Conservation (phyloP, 2,797 vertebrate species). For the Catharus ustulatus region DNA sequence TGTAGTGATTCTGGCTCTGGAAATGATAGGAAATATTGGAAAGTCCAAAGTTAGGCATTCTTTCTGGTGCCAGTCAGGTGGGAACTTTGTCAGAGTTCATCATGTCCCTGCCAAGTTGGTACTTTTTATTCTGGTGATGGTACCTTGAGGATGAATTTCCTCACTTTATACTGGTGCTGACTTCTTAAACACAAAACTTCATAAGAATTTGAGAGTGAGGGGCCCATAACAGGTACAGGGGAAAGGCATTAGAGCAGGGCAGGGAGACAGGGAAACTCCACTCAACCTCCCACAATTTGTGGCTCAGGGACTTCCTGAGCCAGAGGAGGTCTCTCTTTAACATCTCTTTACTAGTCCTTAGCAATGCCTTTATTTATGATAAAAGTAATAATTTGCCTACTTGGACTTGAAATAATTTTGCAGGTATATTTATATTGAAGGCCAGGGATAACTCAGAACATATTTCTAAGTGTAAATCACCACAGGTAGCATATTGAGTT, state of each 20-base stretch:
- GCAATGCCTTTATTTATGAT: conserved; percentile 22
- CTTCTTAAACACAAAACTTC: not conserved
- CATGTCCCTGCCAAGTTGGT: not conserved
- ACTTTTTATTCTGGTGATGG: not conserved
- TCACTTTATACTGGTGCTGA: not conserved
- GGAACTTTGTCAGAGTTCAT: not conserved
- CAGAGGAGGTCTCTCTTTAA: not conserved
- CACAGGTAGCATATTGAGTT: not conserved
- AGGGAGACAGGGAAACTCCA: not conserved
- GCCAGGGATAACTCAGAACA: not conserved
- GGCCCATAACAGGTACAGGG: not conserved
- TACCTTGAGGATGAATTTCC: not conserved
- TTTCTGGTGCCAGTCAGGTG: not conserved
- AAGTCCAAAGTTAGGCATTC: not conserved
- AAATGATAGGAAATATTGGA: not conserved
- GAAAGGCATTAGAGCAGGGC: not conserved
- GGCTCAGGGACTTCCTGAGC: not conserved
- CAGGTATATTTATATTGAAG: not conserved
- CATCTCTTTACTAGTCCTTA: not conserved
- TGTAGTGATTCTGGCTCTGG: not conserved
- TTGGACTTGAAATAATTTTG: not conserved
- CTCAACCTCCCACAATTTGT: not conserved
- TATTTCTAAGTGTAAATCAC: not conserved
- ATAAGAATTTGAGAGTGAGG: not conserved
- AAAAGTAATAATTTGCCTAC: not conserved